phyloP scores from a whole-genome alignment of 2,797 vertebrate genomes.

The Spinibarbus caldwelli region DNA sequence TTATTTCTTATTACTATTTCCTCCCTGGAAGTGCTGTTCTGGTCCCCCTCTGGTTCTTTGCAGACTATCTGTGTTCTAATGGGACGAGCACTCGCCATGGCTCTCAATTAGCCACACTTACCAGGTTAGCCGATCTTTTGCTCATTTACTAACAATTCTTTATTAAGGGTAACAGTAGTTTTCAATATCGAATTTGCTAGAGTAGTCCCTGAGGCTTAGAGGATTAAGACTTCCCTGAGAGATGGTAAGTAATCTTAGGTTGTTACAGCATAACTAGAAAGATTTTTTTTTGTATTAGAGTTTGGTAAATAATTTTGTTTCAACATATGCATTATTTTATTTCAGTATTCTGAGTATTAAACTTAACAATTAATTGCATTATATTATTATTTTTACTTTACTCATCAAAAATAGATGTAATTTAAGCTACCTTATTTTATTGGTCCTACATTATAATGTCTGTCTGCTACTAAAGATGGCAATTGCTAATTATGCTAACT shows the following conservation, averaged over 20 bases:
- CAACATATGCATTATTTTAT: not conserved
- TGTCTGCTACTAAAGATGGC: not conserved
- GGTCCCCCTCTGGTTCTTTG: not conserved
- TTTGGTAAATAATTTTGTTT: not conserved
- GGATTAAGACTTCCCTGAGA: not conserved
- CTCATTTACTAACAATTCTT: not conserved
- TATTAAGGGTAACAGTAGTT: not conserved
- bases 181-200: not conserved
- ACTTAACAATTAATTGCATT: not conserved
- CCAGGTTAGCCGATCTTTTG: conserved; percentile 66
- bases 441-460: not conserved
- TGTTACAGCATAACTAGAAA: not conserved
- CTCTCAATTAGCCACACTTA: conserved; percentile 63
- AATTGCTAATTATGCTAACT: not conserved
- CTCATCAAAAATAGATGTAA: not conserved
- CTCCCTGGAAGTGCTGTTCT: conserved; percentile 8
- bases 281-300: not conserved
- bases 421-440: not conserved
- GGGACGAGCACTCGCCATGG: conserved; percentile 56
- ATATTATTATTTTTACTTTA: not conserved
- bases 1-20: not conserved
- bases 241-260: not conserved
- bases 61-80: conserved; percentile 56
- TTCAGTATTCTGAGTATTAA: not conserved
- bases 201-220: not conserved